Evolutionary conservation across 2,888 invertebrate genomes (phyloP).

Genomic region (Pyrochroa serraticornis): DNA sequence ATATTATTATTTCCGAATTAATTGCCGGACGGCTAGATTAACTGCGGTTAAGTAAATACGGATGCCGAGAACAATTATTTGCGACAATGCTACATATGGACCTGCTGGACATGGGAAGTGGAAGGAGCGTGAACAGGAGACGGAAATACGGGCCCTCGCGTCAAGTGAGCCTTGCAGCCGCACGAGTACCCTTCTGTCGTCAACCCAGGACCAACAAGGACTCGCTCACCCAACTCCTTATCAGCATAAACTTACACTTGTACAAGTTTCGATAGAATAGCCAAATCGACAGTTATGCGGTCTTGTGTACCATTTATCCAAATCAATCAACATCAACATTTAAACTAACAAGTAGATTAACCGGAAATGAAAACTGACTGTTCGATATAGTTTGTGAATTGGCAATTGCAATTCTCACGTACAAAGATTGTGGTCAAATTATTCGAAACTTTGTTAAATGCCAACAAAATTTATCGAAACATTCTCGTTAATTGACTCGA

Average conservation of each 20-base stretch:
- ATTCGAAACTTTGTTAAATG: not conserved
- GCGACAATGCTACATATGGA: slow-evolving; percentile 12
- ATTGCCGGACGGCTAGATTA: slow-evolving; percentile 21
- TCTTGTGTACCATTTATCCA: slow-evolving; percentile 19
- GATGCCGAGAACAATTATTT: slow-evolving; percentile 20
- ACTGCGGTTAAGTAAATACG: slow-evolving; percentile 23
- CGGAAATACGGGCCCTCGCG: slow-evolving; percentile 23
- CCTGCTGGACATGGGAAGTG: slow-evolving; percentile 3
- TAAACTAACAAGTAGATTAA: too few species aligned
- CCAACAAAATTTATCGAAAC: not conserved
- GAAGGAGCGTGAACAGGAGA: slow-evolving; percentile 1
- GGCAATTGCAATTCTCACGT: too few species aligned
- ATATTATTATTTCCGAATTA: slow-evolving; percentile 28
- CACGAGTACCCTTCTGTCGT: slow-evolving; percentile 26
- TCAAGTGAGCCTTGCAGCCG: slow-evolving; percentile 24
- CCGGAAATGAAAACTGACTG: too few species aligned
- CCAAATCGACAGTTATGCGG: slow-evolving; percentile 10
- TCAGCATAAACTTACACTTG: slow-evolving; percentile 21
- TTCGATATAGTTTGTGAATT: too few species aligned
- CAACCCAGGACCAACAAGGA: slow-evolving; percentile 24
- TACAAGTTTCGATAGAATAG: slow-evolving; percentile 18
- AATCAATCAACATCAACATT: too few species aligned
- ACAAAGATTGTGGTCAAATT: not conserved
- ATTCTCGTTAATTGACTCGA: slow-evolving; percentile 9
- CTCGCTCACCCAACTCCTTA: slow-evolving; percentile 19